A percentile compares a stretch with the other conserved stretches of the same genome.
phyloP scores from a whole-genome alignment of 2,797 vertebrate species.

The Enteromius trimaculatus region DNA sequence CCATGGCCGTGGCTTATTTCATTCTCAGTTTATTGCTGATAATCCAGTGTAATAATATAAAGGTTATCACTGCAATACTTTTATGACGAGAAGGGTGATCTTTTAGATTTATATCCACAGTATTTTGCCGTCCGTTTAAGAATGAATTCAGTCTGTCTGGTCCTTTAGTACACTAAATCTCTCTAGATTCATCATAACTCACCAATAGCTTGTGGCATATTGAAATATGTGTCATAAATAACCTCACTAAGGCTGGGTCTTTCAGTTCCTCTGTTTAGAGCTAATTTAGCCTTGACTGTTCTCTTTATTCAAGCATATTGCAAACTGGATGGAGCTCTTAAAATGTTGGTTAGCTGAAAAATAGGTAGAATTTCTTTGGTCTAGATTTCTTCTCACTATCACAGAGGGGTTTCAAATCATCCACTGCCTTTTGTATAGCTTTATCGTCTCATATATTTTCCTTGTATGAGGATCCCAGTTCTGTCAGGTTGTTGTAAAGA shows the following conservation, averaged over 20 bases:
- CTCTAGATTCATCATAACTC: constrained; percentile 32
- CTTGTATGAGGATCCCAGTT: constrained; percentile 15
- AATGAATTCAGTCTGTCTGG: constrained; percentile 38
- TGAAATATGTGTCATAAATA: constrained; percentile 55
- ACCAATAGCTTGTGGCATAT: constrained; percentile 36
- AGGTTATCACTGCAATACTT: constrained; percentile 39
- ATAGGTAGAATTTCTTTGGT: background rate
- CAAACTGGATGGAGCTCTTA: background rate
- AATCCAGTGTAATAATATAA: constrained; percentile 52
- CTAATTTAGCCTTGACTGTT: constrained; percentile 40
- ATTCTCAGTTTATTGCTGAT: constrained; percentile 44
- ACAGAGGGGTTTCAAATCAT: background rate
- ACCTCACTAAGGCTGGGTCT: constrained; percentile 40
- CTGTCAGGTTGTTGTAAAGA: constrained; percentile 27
- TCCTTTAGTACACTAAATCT: constrained; percentile 43
- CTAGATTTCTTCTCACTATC: background rate
- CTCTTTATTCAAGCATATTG: background rate
- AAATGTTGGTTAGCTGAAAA: constrained; percentile 27
- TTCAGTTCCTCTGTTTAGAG: constrained; percentile 58
- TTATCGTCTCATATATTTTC: constrained; percentile 16
- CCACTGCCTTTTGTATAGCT: background rate
- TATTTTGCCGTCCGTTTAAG: constrained; percentile 20
- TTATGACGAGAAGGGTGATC: constrained; percentile 20
- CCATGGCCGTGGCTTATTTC: constrained; percentile 19
- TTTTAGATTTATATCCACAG: constrained; percentile 50